Base-by-base conservation (phyloP, 1,140 invertebrate species). In the Brachionus plicatilis region DNA sequence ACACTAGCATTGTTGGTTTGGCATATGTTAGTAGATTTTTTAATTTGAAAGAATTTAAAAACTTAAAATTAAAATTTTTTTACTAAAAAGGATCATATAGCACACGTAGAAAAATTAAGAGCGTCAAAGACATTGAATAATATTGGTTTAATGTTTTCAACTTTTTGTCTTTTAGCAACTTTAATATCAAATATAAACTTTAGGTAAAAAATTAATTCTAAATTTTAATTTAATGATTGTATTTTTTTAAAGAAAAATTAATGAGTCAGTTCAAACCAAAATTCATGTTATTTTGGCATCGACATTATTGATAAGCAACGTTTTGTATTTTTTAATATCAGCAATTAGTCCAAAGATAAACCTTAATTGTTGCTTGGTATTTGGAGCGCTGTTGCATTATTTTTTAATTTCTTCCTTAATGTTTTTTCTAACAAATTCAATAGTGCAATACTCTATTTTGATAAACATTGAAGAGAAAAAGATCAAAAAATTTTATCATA, bases 301-400 rank as follows among this genome's bases (percentile, higher is more conserved):
- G 2, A 50, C 6, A 11, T 29, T 76, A 50, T 50, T 76, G 24
- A 76, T 76, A 7, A 27, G 43, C 43, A 76, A 76, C n/a, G 2
- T 47, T 14, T 14, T 76, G 72, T 76, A 27, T 50, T 27, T 50
- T 47, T 76, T 50, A 50, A 17, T 50, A 76, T 76, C 72, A 27
- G 14, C 50, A 50, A 9, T 76, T 27, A 76, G 37, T 24, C 72
- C 72, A 47, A 9, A 3, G 14, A 12, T 76, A 12, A 76, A 53
- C 27, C 8, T 47, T 8, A 76, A 76, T 33, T 76, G 72, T 50
- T 76, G 72, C 14, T 47, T 76, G n/a, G 45, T 24, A 2, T 47
- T 76, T 47, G 72, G 72, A n/a, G 72, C 47, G 14, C 50, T 76
- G 12, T 6, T 76, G 12, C 72, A 76, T 50, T 76, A 76, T 76